Percentiles rank a stretch among this genome's conserved stretches.
These are phyloP conservation scores for Cydia strobilella DNA, from an alignment of 1,140 invertebrate species.

Conservation along the genomic window DNA sequence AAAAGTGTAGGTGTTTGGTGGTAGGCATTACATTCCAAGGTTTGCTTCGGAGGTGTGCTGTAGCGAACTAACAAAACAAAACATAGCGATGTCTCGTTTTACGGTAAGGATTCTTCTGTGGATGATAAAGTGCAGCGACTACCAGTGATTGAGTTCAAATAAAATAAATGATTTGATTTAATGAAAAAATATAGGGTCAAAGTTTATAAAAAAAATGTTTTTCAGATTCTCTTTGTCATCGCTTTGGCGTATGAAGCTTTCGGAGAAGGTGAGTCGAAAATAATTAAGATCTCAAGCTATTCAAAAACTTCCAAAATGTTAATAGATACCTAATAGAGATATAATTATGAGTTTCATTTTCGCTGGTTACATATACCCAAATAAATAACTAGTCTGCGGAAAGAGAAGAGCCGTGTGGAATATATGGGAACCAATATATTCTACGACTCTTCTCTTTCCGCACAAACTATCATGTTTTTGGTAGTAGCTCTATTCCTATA, in stretches of 20 bases:
- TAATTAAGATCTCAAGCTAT: background rate
- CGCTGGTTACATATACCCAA: too few relatives aligned
- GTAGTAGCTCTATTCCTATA: too few relatives aligned
- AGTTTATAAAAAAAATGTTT: constrained; percentile 34
- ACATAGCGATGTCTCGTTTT: constrained; percentile 65
- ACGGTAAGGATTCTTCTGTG: constrained; percentile 56
- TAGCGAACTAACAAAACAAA: constrained; percentile 44
- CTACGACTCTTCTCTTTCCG: too few relatives aligned
- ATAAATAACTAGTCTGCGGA: background rate
- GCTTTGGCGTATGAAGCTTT: constrained; percentile 67
- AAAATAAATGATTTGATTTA: background rate
- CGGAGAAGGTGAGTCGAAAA: constrained; percentile 58
- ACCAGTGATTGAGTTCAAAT: background rate
- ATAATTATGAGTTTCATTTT: too few relatives aligned
- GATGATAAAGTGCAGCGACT: background rate
- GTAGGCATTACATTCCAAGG: constrained; percentile 50
- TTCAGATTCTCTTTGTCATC: constrained; percentile 74
- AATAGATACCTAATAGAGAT: too few relatives aligned
- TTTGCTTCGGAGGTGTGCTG: constrained; percentile 55
- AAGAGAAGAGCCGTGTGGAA: too few relatives aligned
- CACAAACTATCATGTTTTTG: too few relatives aligned
- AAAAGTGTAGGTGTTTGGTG: constrained; percentile 65
- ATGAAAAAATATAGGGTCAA: background rate
- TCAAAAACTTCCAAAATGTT: background rate
- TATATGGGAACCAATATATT: too few relatives aligned